phyloP scores from a whole-genome alignment of 1,140 invertebrate species.

The Matsumurasca onukii region DNA sequence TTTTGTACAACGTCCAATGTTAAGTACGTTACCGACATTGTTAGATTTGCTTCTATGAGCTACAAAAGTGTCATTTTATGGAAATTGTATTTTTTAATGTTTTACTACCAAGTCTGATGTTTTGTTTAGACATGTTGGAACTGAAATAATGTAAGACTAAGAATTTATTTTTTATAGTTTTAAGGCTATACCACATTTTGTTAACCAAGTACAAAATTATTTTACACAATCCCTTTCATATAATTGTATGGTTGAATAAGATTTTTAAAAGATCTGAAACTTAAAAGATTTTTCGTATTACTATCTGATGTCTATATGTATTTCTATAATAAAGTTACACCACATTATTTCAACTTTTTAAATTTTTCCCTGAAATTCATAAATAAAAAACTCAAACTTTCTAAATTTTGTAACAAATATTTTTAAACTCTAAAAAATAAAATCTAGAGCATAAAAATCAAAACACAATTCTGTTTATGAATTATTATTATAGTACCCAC shows the following conservation, averaged over 20 bases:
- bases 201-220: conserved; percentile 16
- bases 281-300: neutral
- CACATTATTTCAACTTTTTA: conserved; percentile 3
- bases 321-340: conserved; percentile 21
- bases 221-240: neutral
- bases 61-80: too few species aligned
- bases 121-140: conserved; percentile 4
- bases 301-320: conserved; percentile 21
- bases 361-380: too few species aligned
- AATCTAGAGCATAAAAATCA: too few species aligned
- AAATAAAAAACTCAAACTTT: too few species aligned
- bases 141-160: too few species aligned
- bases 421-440: too few species aligned
- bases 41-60: conserved; percentile 4
- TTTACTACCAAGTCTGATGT: too few species aligned
- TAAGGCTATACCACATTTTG: neutral
- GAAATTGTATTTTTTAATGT: too few species aligned
- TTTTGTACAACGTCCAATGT: conserved; percentile 13
- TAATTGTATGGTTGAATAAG: neutral
- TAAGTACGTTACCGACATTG: conserved; percentile 1
- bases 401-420: too few species aligned
- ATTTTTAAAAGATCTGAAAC: neutral
- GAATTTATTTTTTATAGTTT: neutral
- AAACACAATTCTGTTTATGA: too few species aligned
- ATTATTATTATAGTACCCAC: too few species aligned